A percentile compares a stretch with the other conserved stretches of the same genome.
phyloP scores from a whole-genome alignment of 2,888 invertebrate genomes.

The Polymixis flavicincta region DNA sequence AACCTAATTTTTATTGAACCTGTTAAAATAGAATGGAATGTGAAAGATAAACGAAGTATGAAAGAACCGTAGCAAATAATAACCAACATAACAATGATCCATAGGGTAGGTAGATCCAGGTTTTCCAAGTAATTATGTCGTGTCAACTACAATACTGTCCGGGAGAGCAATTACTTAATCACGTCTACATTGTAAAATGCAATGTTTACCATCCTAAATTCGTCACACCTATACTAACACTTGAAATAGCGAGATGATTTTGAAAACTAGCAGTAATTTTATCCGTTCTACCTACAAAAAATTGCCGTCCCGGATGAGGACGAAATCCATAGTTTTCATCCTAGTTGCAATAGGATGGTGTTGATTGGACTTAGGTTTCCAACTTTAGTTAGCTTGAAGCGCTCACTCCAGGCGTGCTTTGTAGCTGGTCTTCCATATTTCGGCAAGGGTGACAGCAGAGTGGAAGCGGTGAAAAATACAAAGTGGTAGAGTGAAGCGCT shows the following conservation, averaged over 20 bases:
- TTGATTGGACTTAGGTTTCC: conserved; percentile 75
- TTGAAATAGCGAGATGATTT: conserved; percentile 82
- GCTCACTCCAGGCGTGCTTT: conserved; percentile 96
- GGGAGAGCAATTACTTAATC: conserved; percentile 78
- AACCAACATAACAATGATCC: conserved; percentile 77
- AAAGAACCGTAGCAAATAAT: conserved; percentile 70
- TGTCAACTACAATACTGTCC: conserved; percentile 72
- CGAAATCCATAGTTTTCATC: conserved; percentile 80
- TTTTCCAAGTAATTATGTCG: conserved; percentile 64
- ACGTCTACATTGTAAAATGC: conserved; percentile 69
- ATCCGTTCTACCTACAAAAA: conserved; percentile 82
- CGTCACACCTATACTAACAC: conserved; percentile 81
- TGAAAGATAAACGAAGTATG: conserved; percentile 79
- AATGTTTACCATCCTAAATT: conserved; percentile 77
- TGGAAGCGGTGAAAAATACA: conserved; percentile 99
- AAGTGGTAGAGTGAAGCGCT: conserved; percentile 97
- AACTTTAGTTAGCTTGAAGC: conserved; percentile 65
- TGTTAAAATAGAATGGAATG: conserved; percentile 83
- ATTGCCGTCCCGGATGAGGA: conserved; percentile 88
- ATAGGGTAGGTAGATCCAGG: conserved; percentile 72
- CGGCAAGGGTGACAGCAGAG: conserved; percentile 97
- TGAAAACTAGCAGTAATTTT: conserved; percentile 82
- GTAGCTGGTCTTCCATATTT: conserved; percentile 99
- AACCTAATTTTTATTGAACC: conserved; percentile 84
- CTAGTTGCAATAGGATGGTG: conserved; percentile 72